Evolutionary conservation across 2,113 vertebrate genomes (phyloP).

Genomic region (Ciconia maguari): DNA sequence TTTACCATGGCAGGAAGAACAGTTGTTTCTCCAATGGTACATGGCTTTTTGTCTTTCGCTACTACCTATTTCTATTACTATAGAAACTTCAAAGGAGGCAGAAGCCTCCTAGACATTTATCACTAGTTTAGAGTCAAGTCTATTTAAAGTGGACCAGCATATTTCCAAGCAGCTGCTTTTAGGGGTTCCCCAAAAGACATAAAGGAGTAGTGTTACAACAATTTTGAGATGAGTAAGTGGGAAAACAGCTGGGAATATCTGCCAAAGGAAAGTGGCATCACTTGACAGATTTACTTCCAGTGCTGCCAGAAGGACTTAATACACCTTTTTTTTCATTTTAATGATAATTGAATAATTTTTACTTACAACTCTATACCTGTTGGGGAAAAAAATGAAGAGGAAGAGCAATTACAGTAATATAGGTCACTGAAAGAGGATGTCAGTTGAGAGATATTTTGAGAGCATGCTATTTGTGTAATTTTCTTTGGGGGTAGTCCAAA

Average conservation of each 20-base stretch:
- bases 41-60: not conserved
- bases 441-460: not conserved
- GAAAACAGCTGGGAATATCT: not conserved
- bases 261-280: not conserved
- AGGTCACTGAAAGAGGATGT: not conserved
- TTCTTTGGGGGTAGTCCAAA: not conserved
- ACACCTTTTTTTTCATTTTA: not conserved
- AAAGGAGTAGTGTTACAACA: not conserved
- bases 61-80: not conserved
- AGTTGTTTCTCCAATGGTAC: not conserved
- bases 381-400: not conserved
- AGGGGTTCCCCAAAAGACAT: not conserved
- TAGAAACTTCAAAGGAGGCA: not conserved
- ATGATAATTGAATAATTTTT: not conserved
- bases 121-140: not conserved
- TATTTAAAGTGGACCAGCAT: not conserved
- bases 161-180: not conserved
- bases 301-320: not conserved
- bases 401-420: not conserved
- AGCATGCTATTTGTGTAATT: not conserved
- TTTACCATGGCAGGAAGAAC: not conserved
- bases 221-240: not conserved
- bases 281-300: not conserved
- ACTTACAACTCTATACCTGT: not conserved
- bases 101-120: not conserved